Evolutionary conservation across 2,888 invertebrate genomes (phyloP).

Genomic region (Agrotis exclamationis): DNA sequence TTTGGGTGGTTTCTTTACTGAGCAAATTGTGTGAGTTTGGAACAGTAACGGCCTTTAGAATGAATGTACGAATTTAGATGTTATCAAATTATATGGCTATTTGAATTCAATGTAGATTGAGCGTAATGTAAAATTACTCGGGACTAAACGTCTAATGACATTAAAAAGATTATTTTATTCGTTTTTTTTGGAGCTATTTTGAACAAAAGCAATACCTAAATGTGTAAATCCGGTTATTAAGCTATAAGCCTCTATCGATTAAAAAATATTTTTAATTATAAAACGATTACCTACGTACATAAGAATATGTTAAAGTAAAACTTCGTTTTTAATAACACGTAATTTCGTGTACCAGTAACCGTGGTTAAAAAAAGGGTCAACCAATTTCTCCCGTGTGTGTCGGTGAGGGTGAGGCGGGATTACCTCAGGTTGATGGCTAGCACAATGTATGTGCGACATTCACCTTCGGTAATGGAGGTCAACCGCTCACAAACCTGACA

Average conservation of each 20-base stretch:
- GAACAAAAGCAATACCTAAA: neutral
- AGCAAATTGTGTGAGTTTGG: conserved; percentile 61
- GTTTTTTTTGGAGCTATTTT: neutral
- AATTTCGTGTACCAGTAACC: conserved; percentile 37
- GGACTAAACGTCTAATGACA: conserved; percentile 15
- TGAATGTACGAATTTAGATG: conserved; percentile 56
- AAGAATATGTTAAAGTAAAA: conserved; percentile 19
- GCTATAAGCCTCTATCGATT: neutral
- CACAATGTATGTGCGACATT: conserved; percentile 37
- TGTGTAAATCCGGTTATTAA: neutral
- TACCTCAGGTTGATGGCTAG: conserved; percentile 45
- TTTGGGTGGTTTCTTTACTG: conserved; percentile 62
- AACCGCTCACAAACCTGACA: conserved; percentile 22
- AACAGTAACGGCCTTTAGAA: conserved; percentile 56
- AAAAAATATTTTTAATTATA: conserved; percentile 17
- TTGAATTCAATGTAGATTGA: conserved; percentile 55
- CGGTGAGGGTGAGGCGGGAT: conserved; percentile 50
- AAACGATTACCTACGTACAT: conserved; percentile 9
- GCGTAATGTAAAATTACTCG: conserved; percentile 34
- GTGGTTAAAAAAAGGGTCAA: conserved; percentile 58
- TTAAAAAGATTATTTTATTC: conserved; percentile 5
- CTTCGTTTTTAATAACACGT: conserved; percentile 53
- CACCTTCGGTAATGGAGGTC: conserved; percentile 22
- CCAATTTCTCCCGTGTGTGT: conserved; percentile 47
- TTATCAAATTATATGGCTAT: conserved; percentile 59